These are phyloP conservation scores for Dysmachus trigonus DNA, from an alignment of 2,888 invertebrate species.

Conservation along the genomic window DNA sequence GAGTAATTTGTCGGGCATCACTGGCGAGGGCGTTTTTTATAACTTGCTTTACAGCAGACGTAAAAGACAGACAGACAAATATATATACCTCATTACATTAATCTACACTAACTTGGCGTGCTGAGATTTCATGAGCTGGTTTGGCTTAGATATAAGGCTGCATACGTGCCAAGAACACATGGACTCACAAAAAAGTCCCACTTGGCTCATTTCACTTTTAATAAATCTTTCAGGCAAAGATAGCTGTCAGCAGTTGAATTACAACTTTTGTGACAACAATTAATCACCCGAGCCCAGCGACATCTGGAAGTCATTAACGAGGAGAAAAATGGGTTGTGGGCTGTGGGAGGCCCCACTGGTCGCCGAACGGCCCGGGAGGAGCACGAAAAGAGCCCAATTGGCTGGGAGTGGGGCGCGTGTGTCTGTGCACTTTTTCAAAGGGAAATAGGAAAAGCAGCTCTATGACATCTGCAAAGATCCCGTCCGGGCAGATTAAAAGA, in stretches of 20 bases:
- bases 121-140: too few species aligned
- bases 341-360: background rate
- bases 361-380: background rate
- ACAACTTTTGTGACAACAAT: slow-evolving; percentile 26
- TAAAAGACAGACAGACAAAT: too few species aligned
- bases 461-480: slow-evolving; percentile 28
- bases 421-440: background rate
- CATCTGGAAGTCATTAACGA: slow-evolving; percentile 33
- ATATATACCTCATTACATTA: too few species aligned
- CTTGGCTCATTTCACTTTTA: background rate
- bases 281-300: slow-evolving; percentile 21
- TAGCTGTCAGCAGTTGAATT: slow-evolving; percentile 23
- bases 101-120: too few species aligned
- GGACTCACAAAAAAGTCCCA: background rate
- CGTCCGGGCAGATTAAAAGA: slow-evolving; percentile 6
- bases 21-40: too few species aligned
- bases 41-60: too few species aligned
- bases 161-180: background rate
- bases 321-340: background rate
- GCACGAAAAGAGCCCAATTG: background rate
- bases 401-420: background rate
- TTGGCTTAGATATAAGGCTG: too few species aligned
- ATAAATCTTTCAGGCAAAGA: slow-evolving; percentile 14
- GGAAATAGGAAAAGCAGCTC: background rate
- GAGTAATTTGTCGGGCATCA: too few species aligned